Percentiles rank a stretch among this genome's conserved stretches.
These are phyloP conservation scores for Stenodema calcarata DNA, from an alignment of 2,888 invertebrate species.

Conservation along the genomic window DNA sequence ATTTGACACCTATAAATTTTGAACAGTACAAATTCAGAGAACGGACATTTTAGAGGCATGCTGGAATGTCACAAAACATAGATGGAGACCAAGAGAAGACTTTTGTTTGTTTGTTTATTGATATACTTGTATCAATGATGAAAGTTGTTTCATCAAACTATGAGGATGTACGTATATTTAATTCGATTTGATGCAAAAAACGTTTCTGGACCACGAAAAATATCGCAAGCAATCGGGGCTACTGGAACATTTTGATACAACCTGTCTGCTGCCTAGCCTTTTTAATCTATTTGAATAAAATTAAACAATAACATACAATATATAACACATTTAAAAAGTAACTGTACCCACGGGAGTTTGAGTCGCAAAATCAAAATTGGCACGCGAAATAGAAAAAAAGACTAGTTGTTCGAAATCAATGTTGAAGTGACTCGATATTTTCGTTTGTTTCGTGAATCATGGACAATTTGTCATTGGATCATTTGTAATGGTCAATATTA, in stretches of 20 bases:
- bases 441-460: not conserved
- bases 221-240: not conserved
- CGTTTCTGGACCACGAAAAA: not conserved
- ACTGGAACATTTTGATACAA: not conserved
- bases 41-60: not conserved
- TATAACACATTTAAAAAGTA: not conserved
- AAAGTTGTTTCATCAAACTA: not conserved
- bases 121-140: not conserved
- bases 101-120: not conserved
- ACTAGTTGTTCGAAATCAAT: not conserved
- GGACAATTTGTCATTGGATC: no score
- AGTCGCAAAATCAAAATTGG: not conserved
- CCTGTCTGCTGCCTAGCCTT: not conserved
- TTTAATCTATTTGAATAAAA: not conserved
- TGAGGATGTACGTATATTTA: not conserved
- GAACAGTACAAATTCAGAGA: not conserved
- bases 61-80: not conserved
- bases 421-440: not conserved
- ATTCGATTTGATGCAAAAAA: not conserved
- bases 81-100: not conserved
- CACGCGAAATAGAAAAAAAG: not conserved
- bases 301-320: not conserved
- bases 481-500: no score
- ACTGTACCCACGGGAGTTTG: not conserved
- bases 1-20: not conserved